phyloP scores from a whole-genome alignment of 2,113 vertebrate genomes.

The Oreochromis spilurus region DNA sequence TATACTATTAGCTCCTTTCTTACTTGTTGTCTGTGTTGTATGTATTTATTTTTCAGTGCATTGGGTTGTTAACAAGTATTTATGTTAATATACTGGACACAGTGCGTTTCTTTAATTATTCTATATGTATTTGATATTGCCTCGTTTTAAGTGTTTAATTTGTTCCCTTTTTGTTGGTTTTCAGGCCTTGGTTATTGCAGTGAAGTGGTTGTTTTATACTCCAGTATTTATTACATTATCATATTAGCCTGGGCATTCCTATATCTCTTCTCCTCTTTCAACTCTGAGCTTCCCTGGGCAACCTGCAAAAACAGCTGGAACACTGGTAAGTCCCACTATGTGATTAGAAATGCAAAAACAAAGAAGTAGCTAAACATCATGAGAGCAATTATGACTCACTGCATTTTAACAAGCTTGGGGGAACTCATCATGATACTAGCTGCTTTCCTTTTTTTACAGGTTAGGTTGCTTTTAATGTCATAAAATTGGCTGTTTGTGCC shows the following conservation, averaged over 20 bases:
- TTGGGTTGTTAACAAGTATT: background rate
- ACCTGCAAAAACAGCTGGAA: constrained; percentile 89
- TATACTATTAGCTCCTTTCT: background rate
- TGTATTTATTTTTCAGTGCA: background rate
- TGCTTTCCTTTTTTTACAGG: background rate
- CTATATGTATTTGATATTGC: background rate
- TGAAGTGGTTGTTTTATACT: constrained; percentile 73
- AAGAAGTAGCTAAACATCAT: background rate
- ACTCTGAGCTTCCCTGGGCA: constrained; percentile 83
- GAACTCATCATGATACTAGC: background rate
- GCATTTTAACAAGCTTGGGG: background rate
- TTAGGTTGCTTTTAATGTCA: background rate
- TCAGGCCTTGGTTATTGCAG: constrained; percentile 74
- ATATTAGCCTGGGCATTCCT: constrained; percentile 96
- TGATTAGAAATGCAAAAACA: background rate
- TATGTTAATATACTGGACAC: background rate
- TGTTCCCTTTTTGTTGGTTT: background rate
- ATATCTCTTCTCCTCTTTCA: constrained; percentile 93
- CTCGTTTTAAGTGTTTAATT: background rate
- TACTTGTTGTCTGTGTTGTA: background rate
- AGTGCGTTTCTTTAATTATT: background rate
- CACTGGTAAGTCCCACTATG: constrained; percentile 72
- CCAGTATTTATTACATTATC: constrained; percentile 83
- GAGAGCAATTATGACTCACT: background rate
- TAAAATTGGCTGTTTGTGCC: background rate